Percentiles rank a stretch among this genome's conserved stretches.
phyloP scores from a whole-genome alignment of 2,113 vertebrate genomes.

The Montifringilla adamsi region DNA sequence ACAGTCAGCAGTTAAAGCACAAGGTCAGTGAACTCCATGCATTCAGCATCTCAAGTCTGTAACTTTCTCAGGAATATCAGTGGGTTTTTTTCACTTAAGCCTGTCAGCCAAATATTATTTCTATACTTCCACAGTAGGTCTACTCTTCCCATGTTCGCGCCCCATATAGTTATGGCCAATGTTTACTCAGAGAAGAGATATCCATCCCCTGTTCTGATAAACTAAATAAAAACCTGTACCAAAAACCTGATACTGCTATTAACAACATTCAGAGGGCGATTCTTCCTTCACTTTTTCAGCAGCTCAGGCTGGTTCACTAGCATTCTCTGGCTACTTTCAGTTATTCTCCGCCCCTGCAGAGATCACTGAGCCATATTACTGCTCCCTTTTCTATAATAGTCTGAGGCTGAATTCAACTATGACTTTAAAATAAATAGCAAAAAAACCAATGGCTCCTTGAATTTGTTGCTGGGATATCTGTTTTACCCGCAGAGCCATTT shows the following conservation, averaged over 20 bases:
- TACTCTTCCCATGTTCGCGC: background rate
- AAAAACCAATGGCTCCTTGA: background rate
- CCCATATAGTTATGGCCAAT: background rate
- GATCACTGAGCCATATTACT: background rate
- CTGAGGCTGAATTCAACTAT: background rate
- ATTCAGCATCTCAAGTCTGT: background rate
- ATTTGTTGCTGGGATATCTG: background rate
- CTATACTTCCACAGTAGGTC: background rate
- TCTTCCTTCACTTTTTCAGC: background rate
- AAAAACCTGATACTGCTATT: background rate
- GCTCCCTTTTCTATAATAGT: background rate
- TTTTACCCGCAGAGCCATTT: background rate
- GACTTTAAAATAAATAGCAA: background rate
- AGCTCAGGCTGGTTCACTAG: background rate
- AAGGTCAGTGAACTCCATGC: background rate
- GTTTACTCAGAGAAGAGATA: background rate
- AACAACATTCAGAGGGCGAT: background rate
- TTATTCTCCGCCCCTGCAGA: background rate
- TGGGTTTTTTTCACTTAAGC: background rate
- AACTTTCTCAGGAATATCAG: background rate
- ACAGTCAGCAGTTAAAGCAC: background rate
- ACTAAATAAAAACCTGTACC: background rate
- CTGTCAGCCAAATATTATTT: background rate
- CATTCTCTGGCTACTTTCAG: background rate
- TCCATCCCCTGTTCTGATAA: background rate